These are phyloP conservation scores for Rhegmatorhina hoffmannsi DNA, from an alignment of 2,113 vertebrate genomes.

Conservation along the genomic window DNA sequence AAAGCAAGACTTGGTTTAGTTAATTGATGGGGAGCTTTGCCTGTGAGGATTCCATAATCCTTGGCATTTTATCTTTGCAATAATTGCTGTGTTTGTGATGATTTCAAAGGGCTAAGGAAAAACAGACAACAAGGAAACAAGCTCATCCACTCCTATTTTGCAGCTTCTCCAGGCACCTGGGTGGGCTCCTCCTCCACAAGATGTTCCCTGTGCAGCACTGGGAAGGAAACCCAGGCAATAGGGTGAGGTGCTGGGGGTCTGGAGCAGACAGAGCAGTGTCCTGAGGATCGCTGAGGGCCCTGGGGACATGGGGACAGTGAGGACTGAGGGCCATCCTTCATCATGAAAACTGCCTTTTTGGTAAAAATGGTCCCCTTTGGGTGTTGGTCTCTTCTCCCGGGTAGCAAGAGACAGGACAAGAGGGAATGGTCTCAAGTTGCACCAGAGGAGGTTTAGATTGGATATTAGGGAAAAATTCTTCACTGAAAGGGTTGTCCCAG, in stretches of 20 bases:
- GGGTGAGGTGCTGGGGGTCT: not conserved
- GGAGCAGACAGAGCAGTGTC: not conserved
- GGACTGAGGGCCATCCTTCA: not conserved
- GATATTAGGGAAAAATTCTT: not conserved
- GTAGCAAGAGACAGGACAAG: no score
- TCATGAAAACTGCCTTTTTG: not conserved
- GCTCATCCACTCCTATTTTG: not conserved
- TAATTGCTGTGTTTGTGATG: constrained; percentile 49
- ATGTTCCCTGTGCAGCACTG: not conserved
- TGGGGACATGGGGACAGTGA: not conserved
- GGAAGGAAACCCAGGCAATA: not conserved
- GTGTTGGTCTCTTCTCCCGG: not conserved
- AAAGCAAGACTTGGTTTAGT: constrained; percentile 37
- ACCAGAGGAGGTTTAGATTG: not conserved
- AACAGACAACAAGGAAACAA: constrained; percentile 36
- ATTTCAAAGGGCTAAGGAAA: constrained; percentile 45
- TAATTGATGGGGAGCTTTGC: constrained; percentile 62
- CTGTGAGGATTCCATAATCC: constrained; percentile 58
- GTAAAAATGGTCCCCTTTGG: rapidly evolving
- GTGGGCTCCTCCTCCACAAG: not conserved
- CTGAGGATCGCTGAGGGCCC: not conserved
- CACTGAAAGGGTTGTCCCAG: not conserved
- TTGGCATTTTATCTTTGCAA: constrained; percentile 55
- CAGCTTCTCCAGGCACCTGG: constrained; percentile 21
- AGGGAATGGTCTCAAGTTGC: not conserved